Evolutionary conservation across 2,113 vertebrate genomes (phyloP).

Genomic region (Elephantulus edwardii): DNA sequence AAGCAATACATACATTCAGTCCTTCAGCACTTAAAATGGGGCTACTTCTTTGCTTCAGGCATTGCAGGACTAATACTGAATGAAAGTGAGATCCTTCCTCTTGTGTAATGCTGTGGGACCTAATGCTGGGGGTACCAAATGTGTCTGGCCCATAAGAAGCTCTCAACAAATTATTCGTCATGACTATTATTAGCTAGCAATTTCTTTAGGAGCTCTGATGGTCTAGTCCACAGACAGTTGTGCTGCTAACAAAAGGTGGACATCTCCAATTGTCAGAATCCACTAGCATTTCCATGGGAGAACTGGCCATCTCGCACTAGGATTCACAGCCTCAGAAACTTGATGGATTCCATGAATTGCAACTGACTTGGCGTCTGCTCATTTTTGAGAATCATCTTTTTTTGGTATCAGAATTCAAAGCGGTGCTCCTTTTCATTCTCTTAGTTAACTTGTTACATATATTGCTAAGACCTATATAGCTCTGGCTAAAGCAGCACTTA

Average conservation of each 20-base stretch:
- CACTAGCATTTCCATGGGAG: too few species aligned
- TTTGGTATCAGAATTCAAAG: slow-evolving; percentile 31
- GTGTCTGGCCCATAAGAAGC: not conserved
- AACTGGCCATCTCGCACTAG: too few species aligned
- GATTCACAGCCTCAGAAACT: too few species aligned
- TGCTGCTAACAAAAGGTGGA: too few species aligned
- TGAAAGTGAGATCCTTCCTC: not conserved
- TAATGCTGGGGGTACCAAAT: not conserved
- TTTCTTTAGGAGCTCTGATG: too few species aligned
- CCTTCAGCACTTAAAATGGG: not conserved
- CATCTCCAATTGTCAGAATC: too few species aligned
- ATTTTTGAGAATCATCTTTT: too few species aligned
- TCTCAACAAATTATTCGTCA: not conserved
- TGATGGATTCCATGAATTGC: too few species aligned
- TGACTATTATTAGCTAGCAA: slow-evolving; percentile 8
- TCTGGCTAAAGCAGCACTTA: not conserved
- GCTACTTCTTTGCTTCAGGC: not conserved
- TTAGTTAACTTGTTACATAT: slow-evolving; percentile 35
- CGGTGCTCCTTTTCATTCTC: slow-evolving; percentile 32
- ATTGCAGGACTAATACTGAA: not conserved
- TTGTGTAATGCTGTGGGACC: not conserved
- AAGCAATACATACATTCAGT: not conserved
- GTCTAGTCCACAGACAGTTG: too few species aligned
- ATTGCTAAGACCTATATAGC: slow-evolving; percentile 26
- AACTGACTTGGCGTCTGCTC: too few species aligned